Percentiles rank a stretch among this genome's conserved stretches.
phyloP scores from a whole-genome alignment of 2,888 invertebrate genomes.

The Anticlea derivata region DNA sequence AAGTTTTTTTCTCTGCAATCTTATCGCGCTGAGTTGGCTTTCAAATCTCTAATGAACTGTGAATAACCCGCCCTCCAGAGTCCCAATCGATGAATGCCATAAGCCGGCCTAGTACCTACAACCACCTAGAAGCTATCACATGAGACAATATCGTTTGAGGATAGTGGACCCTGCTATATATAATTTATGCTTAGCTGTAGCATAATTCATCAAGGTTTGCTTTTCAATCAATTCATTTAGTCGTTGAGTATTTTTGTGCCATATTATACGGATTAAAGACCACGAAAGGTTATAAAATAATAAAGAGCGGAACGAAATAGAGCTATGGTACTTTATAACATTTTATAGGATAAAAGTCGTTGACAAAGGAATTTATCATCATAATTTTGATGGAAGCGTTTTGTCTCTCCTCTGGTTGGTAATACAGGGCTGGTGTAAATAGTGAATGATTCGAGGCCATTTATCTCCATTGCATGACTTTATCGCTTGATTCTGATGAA shows the following conservation, averaged over 20 bases:
- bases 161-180: conserved; percentile 17
- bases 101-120: conserved; percentile 15
- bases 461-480: conserved; percentile 61
- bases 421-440: conserved; percentile 41
- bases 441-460: conserved; percentile 59
- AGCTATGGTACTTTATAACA: conserved; percentile 43
- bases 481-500: conserved; percentile 59
- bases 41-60: conserved; percentile 61
- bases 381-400: conserved; percentile 51
- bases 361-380: conserved; percentile 51
- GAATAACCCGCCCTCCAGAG: conserved; percentile 48
- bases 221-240: conserved; percentile 26
- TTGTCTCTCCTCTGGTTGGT: conserved; percentile 42
- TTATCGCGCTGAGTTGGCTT: conserved; percentile 48
- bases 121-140: conserved; percentile 10
- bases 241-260: conserved; percentile 20
- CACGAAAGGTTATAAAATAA: conserved; percentile 33
- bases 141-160: conserved; percentile 18
- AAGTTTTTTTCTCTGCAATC: conserved; percentile 52
- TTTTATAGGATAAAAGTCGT: conserved; percentile 47
- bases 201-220: conserved; percentile 21
- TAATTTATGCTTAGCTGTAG: conserved; percentile 24
- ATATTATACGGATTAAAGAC: conserved; percentile 25
- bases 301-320: conserved; percentile 35
- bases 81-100: conserved; percentile 46